Conservation (phyloP, 2,797 vertebrate species). For the Hypotaenidia okinawae region DNA sequence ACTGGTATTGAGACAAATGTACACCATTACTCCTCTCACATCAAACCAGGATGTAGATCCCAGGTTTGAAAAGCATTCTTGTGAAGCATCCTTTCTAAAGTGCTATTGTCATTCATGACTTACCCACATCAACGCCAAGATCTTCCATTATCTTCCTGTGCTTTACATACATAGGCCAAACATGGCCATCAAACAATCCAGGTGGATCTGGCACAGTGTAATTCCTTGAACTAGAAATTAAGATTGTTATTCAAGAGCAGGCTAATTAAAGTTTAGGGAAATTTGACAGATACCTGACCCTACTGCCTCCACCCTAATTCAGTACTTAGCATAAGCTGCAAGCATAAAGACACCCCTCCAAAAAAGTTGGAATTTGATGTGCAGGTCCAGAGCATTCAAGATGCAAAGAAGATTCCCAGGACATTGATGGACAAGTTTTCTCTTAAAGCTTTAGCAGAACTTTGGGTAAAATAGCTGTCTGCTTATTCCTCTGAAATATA, state of each 20-base stretch:
- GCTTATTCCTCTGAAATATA: neutral
- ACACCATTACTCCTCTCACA: neutral
- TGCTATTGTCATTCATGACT: slow-evolving; percentile 17
- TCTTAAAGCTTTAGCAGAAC: neutral
- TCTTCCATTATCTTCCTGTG: slow-evolving; percentile 89
- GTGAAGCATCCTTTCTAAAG: neutral
- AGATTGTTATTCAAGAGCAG: neutral
- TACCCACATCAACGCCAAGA: slow-evolving; percentile 83
- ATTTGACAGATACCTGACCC: neutral
- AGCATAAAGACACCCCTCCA: neutral
- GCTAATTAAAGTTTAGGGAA: neutral
- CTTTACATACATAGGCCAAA: slow-evolving; percentile 94
- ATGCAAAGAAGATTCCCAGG: neutral
- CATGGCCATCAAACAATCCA: slow-evolving; percentile 90
- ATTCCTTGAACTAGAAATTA: slow-evolving; percentile 85
- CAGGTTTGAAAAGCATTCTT: neutral
- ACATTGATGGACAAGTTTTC: neutral
- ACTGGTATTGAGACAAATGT: neutral
- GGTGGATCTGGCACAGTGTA: slow-evolving; percentile 91
- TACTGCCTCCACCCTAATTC: neutral
- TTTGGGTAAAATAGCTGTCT: neutral
- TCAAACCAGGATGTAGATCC: neutral
- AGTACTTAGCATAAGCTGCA: neutral
- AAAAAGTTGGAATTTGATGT: neutral
- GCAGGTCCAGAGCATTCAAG: neutral